Base-by-base conservation (phyloP, 2,888 invertebrate genomes). In the Drosophila glabriapex region DNA sequence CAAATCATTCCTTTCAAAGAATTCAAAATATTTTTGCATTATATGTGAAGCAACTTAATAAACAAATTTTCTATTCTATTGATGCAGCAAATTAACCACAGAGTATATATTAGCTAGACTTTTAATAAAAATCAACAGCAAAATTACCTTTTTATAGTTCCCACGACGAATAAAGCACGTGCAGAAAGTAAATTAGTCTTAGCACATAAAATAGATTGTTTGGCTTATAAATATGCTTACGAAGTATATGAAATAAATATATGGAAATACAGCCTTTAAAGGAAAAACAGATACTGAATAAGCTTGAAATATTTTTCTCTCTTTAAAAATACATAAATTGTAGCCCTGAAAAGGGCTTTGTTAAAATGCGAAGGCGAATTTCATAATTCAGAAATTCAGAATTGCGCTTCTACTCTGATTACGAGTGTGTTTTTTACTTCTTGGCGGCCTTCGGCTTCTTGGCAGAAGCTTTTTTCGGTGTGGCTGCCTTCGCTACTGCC, bases 371-470 rank as follows among this genome's bases (percentile, higher is more conserved):
- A 55, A 19, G 19, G 12, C 19, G 19, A 55, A 19, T 55, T 39
- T 55, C 55, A 28, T 41, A n/a, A 41, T n/a, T 37, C 6, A 16
- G 5, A 19, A 55, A 14, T 16, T 19, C 16, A 1, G 25, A 25
- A 54, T 12, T 39, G 7, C 55, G 39, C 39, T 19, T 28, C 19
- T 55, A 28, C 59, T 46, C 37, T 39, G 16, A 33, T 14, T 49
- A 39, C 6, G 54, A 54, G 53, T 53, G 22, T 31, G 22, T 54
- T 25, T 22, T 55, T 79, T 60, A 74, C 53, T 80, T 80, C 29
- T 77, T 80, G 28, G 56, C 33, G 28, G 12, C 70, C 46, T 79
- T 79, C 14, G 76, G 76, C 67, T 79, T 79, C 50, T 79, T 79
- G 7, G 37, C 64, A 41, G 55, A 46, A 46, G 77, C 50, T 61